Conservation (phyloP, 2,888 invertebrate species). For the Dynastes maya region DNA sequence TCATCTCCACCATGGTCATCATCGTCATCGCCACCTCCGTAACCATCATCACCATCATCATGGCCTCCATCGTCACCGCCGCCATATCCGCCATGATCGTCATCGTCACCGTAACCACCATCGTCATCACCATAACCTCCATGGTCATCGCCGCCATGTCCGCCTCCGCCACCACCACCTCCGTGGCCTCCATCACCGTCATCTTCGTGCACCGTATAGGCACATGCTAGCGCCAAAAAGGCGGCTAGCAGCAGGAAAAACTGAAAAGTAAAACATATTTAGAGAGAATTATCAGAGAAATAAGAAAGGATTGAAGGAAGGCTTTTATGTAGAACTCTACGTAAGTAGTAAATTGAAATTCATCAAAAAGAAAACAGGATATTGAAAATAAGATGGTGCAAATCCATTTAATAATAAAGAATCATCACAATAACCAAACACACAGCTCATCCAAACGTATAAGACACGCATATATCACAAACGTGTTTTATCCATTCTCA, state of each 20-base stretch:
- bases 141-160: neutral
- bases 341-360: neutral
- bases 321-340: no score
- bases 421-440: no score
- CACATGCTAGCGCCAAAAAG: slow-evolving; percentile 42
- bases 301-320: neutral
- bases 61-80: neutral
- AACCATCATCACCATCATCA: neutral
- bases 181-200: slow-evolving; percentile 1
- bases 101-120: neutral
- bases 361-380: neutral
- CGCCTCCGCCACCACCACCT: slow-evolving; percentile 11
- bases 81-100: neutral
- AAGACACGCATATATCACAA: neutral
- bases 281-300: neutral
- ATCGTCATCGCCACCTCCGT: neutral
- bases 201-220: slow-evolving; percentile 47
- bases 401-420: neutral
- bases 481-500: neutral
- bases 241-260: slow-evolving; percentile 37
- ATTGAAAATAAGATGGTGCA: no score
- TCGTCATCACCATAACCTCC: neutral
- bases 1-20: neutral
- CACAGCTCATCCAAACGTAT: neutral
- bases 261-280: slow-evolving; percentile 10